phyloP scores from a whole-genome alignment of 2,888 invertebrate genomes.

The Trachelus iudaicus region DNA sequence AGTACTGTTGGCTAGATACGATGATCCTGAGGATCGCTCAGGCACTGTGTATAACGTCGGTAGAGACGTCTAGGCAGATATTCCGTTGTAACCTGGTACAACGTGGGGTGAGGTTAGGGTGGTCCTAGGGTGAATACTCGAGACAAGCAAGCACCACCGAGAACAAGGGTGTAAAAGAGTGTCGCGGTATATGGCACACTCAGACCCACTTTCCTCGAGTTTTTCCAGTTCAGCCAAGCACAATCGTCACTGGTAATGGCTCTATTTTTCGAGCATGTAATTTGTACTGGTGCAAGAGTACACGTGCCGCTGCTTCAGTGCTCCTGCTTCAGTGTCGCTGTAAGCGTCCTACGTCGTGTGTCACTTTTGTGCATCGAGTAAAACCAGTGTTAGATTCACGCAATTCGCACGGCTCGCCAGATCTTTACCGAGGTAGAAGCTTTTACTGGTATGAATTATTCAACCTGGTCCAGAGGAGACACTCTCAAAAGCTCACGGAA shows the following conservation, averaged over 20 bases:
- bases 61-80: background rate
- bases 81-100: background rate
- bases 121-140: background rate
- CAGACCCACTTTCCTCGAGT: constrained; percentile 21
- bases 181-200: constrained; percentile 20
- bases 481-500: background rate
- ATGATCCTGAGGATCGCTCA: background rate
- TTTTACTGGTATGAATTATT: background rate
- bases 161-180: constrained; percentile 6
- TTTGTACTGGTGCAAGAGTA: background rate
- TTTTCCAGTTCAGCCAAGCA: constrained; percentile 15
- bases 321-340: background rate
- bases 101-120: background rate
- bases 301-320: background rate
- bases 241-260: constrained; percentile 19
- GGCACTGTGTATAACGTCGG: background rate
- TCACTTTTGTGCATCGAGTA: background rate
- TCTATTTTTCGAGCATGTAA: constrained; percentile 10
- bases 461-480: background rate
- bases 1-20: background rate
- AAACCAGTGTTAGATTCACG: background rate
- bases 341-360: background rate
- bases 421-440: background rate
- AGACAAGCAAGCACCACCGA: background rate
- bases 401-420: background rate